These are phyloP conservation scores for Lysiphlebus fabarum DNA, from an alignment of 1,140 invertebrate genomes.

Conservation along the genomic window DNA sequence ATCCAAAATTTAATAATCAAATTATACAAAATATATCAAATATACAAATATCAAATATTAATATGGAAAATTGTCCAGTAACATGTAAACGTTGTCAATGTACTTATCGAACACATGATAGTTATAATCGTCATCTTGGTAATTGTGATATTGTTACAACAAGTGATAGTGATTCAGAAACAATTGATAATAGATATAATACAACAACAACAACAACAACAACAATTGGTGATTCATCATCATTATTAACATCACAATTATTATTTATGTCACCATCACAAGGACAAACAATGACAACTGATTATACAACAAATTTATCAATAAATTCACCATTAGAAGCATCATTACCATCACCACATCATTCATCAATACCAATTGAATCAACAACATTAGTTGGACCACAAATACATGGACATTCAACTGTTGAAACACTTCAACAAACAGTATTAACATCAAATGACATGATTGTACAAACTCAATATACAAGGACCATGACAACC, in stretches of 20 bases:
- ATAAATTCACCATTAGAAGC: constrained; percentile 47
- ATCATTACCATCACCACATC: constrained; percentile 46
- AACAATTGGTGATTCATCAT: no score
- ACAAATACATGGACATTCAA: constrained; percentile 48
- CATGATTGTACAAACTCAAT: constrained; percentile 50
- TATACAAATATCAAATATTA: constrained; percentile 30
- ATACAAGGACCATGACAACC: constrained; percentile 49
- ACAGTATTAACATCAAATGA: constrained; percentile 53
- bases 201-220: no score
- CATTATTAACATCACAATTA: constrained; percentile 43
- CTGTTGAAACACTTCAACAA: constrained; percentile 51
- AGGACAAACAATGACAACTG: constrained; percentile 41
- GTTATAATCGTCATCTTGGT: constrained; percentile 77
- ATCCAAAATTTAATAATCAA: constrained; percentile 19
- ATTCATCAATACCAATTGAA: constrained; percentile 46
- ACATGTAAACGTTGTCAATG: constrained; percentile 84
- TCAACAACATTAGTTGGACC: constrained; percentile 45
- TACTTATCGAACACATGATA: constrained; percentile 83
- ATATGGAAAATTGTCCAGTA: constrained; percentile 65
- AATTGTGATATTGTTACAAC: constrained; percentile 74
- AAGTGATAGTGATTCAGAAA: constrained; percentile 72
- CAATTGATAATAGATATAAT: constrained; percentile 45
- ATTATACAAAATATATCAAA: constrained; percentile 44
- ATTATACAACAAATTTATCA: constrained; percentile 43
- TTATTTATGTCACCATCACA: constrained; percentile 47